These are phyloP conservation scores for Chymomyza caudatula DNA, from an alignment of 2,888 invertebrate genomes.

Conservation along the genomic window DNA sequence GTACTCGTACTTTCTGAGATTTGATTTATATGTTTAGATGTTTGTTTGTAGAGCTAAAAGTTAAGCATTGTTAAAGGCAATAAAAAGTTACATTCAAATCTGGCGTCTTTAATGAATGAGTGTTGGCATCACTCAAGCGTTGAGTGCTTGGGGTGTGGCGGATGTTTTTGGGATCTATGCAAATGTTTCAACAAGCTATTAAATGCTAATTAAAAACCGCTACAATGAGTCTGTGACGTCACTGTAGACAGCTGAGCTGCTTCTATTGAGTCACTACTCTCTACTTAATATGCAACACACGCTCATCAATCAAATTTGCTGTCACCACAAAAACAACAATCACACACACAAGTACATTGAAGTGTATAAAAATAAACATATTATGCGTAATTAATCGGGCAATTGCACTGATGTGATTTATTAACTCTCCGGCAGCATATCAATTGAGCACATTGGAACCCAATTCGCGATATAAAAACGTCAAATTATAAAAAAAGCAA, in stretches of 20 bases:
- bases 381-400: slow-evolving; percentile 62
- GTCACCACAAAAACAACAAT: neutral
- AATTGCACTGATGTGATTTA: slow-evolving; percentile 48
- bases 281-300: slow-evolving; percentile 49
- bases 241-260: neutral
- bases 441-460: slow-evolving; percentile 48
- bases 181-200: slow-evolving; percentile 41
- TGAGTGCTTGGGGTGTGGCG: neutral
- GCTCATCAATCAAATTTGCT: slow-evolving; percentile 60
- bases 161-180: slow-evolving; percentile 29
- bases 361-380: neutral
- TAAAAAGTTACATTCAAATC: slow-evolving; percentile 4
- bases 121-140: slow-evolving; percentile 16
- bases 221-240: neutral
- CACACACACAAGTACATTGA: neutral
- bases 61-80: neutral
- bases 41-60: neutral
- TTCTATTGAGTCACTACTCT: neutral
- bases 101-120: slow-evolving; percentile 4
- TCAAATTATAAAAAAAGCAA: slow-evolving; percentile 31
- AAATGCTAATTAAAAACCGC: slow-evolving; percentile 54
- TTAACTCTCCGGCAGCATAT: slow-evolving; percentile 42
- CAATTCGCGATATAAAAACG: slow-evolving; percentile 46
- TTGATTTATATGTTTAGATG: neutral
- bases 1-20: neutral